Evolutionary conservation across 2,888 invertebrate species (phyloP), one percentile per base, ranked within the genome.

Genomic region (Cremastobaeus sp.): DNA sequence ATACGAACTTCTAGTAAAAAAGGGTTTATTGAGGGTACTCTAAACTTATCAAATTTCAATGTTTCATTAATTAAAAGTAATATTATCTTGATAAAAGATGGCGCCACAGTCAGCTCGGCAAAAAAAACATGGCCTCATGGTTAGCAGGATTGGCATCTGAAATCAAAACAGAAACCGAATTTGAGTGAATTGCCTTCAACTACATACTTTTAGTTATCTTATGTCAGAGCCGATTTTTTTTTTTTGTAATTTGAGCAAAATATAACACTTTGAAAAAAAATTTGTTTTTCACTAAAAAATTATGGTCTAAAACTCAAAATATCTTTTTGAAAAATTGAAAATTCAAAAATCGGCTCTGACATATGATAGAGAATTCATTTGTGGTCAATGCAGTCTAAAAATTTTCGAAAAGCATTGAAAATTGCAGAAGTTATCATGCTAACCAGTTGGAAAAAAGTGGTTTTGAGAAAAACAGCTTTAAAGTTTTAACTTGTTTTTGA

Each of bases 191-290:
- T 14, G 25, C 28, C 45, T 14, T 28, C 25, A 45, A 28, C 48
- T 48, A 34, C 34, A 48, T 20, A 48, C 48, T 32, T 32, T 32
- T 48, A 48, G 48, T 34, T 48, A 48, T 32, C 48, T 32, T 48
- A 48, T 48, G 48, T 18, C 32, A 48, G 34, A 48, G 48, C 48
- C 48, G 48, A 48, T 32, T 48, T 48, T 48, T 32, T 48, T 48
- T 48, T 32, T 15, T 48, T 17, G 32, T 32, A 39, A 54, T 28
- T 54, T 54, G 37, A 54, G 39, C 25, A 54, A 50, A 34, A 50
- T 34, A 50, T 50, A 18, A 21, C 34, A 50, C 30, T 30, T 50
- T 50, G 34, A n/a, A 50, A 50, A 50, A 50, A 34, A 50, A 50
- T 34, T n/a, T n/a, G 3, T 3, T 32, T 32, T 32, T 28, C 45